Conservation (phyloP, 2,888 invertebrate species). For the Oscheius myriophilus region DNA sequence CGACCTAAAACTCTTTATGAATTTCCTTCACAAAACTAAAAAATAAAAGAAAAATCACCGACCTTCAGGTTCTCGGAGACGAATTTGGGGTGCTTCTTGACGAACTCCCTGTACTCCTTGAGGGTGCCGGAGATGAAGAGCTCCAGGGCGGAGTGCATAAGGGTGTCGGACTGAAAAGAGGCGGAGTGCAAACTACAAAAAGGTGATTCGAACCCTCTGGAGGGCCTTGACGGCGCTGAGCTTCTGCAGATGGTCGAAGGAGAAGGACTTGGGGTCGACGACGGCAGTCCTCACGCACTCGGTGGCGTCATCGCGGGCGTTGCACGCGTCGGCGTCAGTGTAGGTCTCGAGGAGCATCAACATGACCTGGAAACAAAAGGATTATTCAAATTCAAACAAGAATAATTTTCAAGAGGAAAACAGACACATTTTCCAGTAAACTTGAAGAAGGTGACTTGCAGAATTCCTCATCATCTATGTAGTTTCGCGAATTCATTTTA, state of each 20-base stretch:
- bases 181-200: background rate
- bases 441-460: no score
- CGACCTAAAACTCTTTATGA: slow-evolving; percentile 31
- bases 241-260: slow-evolving; percentile 90
- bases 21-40: no score
- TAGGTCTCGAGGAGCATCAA: slow-evolving; percentile 94
- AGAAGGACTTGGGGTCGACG: slow-evolving; percentile 85
- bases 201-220: slow-evolving; percentile 74
- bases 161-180: slow-evolving; percentile 50
- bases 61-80: slow-evolving; percentile 76
- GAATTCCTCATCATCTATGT: no score
- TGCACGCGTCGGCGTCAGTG: slow-evolving; percentile 89
- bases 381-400: background rate
- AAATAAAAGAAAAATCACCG: no score
- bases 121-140: slow-evolving; percentile 63
- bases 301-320: slow-evolving; percentile 92
- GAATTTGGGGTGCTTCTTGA: slow-evolving; percentile 80
- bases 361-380: slow-evolving; percentile 76
- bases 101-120: slow-evolving; percentile 40
- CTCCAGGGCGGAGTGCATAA: slow-evolving; percentile 60
- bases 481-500: no score
- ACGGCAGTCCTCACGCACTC: slow-evolving; percentile 91
- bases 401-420: no score
- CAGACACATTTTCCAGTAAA: no score
- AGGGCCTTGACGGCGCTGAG: slow-evolving; percentile 89